These are phyloP conservation scores for Centropyge bicolor DNA, from an alignment of 2,797 vertebrate species.

Conservation along the genomic window DNA sequence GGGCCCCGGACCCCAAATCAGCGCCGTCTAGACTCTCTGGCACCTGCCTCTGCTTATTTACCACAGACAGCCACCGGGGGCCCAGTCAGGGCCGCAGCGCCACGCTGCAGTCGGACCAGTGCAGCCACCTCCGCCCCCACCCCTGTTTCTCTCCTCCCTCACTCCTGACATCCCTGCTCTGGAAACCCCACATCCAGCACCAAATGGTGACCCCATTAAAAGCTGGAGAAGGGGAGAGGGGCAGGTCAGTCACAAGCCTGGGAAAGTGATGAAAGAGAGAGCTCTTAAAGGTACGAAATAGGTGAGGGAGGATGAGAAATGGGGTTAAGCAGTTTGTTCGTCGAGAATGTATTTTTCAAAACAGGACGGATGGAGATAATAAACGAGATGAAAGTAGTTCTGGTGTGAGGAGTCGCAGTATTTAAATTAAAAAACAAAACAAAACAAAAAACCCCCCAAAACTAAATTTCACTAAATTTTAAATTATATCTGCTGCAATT, in stretches of 20 bases:
- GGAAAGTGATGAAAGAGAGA: slow-evolving; percentile 57
- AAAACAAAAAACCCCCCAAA: no score
- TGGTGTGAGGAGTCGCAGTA: neutral
- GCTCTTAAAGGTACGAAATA: slow-evolving; percentile 24
- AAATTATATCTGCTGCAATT: no score
- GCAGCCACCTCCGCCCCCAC: slow-evolving; percentile 22
- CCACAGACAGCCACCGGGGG: slow-evolving; percentile 90
- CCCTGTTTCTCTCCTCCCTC: slow-evolving; percentile 71
- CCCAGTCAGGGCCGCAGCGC: slow-evolving; percentile 71
- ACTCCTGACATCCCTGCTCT: slow-evolving; percentile 31
- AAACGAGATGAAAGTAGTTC: neutral
- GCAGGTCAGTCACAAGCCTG: slow-evolving; percentile 38
- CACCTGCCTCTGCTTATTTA: slow-evolving; percentile 98
- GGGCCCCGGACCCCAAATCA: slow-evolving; percentile 93
- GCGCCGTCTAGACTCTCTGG: slow-evolving; percentile 98
- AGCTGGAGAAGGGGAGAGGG: slow-evolving; percentile 5
- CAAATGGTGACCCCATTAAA: slow-evolving; percentile 64
- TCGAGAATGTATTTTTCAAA: slow-evolving; percentile 2
- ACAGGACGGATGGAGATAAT: neutral
- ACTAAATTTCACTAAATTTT: no score
- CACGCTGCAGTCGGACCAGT: slow-evolving; percentile 76
- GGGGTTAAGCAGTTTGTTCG: slow-evolving; percentile 7
- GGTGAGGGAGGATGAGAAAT: slow-evolving; percentile 28
- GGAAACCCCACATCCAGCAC: slow-evolving; percentile 28
- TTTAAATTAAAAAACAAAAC: neutral